Evolutionary conservation across 2,888 invertebrate genomes (phyloP).

Genomic region (Galeruca laticollis): DNA sequence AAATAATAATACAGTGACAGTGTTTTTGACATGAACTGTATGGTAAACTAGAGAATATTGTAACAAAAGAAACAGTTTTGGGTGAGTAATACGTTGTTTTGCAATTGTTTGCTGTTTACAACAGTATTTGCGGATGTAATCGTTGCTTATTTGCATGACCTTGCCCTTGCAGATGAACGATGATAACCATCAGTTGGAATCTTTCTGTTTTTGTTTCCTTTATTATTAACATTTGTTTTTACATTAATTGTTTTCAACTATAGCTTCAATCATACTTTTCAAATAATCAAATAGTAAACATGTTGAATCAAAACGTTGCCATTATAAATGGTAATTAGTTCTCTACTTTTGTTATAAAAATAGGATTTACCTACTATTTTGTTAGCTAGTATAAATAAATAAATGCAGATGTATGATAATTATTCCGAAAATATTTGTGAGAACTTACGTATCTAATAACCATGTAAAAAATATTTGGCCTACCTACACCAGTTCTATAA

Average conservation of each 20-base stretch:
- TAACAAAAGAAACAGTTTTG: conserved; percentile 25
- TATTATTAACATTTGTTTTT: background rate
- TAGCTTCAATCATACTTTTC: background rate
- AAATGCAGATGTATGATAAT: too few species aligned
- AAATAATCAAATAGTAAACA: too few species aligned
- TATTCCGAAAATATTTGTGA: too few species aligned
- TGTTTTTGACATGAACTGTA: conserved; percentile 32
- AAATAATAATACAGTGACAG: conserved; percentile 19
- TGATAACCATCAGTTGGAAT: background rate
- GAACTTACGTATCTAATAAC: too few species aligned
- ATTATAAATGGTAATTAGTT: too few species aligned
- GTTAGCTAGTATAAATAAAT: too few species aligned
- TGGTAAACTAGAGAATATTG: conserved; percentile 26
- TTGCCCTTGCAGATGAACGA: conserved; percentile 17
- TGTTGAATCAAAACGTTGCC: too few species aligned
- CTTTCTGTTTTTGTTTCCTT: background rate
- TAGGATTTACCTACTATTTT: too few species aligned
- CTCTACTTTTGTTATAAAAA: too few species aligned
- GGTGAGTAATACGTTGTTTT: conserved; percentile 20
- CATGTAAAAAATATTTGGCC: too few species aligned
- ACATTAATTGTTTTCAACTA: background rate
- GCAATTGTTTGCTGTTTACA: background rate
- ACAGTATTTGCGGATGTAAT: background rate
- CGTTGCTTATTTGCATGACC: conserved; percentile 4
- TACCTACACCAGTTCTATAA: too few species aligned